These are phyloP conservation scores for Andrena camellia DNA, from an alignment of 2,888 invertebrate species.

Conservation along the genomic window DNA sequence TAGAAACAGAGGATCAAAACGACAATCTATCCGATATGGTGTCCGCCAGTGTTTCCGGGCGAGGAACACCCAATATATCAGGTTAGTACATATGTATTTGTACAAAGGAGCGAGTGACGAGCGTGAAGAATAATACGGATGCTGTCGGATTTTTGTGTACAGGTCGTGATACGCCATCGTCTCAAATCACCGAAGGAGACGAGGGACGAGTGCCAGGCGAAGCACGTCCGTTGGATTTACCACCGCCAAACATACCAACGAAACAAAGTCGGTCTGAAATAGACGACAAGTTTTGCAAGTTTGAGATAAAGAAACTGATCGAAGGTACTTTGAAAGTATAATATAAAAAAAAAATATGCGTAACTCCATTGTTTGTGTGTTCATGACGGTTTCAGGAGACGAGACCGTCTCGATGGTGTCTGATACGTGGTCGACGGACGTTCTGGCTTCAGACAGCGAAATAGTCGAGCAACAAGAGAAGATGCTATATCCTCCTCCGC, in stretches of 20 bases:
- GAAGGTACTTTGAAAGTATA: conserved; percentile 82
- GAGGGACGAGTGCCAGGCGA: conserved; percentile 82
- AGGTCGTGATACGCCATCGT: conserved; percentile 97
- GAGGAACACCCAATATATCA: conserved; percentile 98
- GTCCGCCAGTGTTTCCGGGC: conserved; percentile 96
- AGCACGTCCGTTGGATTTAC: conserved; percentile 82
- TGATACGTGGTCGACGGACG: conserved; percentile 99
- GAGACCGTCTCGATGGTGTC: conserved; percentile 98
- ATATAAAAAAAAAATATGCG: neutral
- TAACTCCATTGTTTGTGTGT: too few species aligned
- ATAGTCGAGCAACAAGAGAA: conserved; percentile 93
- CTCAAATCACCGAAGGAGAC: conserved; percentile 92
- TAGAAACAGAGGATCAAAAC: conserved; percentile 95
- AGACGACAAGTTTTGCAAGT: conserved; percentile 99
- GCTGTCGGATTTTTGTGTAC: neutral
- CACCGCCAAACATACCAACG: conserved; percentile 85
- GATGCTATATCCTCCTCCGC: conserved; percentile 75
- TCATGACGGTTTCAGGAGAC: conserved; percentile 87
- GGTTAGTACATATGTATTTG: conserved; percentile 82
- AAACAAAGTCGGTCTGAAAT: conserved; percentile 97
- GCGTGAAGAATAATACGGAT: neutral
- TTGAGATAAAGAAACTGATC: conserved; percentile 93
- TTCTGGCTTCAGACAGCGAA: conserved; percentile 98
- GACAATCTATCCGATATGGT: conserved; percentile 99
- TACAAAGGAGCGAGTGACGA: neutral